Conservation (phyloP, 2,113 vertebrate species). For the Clarias batrachus region DNA sequence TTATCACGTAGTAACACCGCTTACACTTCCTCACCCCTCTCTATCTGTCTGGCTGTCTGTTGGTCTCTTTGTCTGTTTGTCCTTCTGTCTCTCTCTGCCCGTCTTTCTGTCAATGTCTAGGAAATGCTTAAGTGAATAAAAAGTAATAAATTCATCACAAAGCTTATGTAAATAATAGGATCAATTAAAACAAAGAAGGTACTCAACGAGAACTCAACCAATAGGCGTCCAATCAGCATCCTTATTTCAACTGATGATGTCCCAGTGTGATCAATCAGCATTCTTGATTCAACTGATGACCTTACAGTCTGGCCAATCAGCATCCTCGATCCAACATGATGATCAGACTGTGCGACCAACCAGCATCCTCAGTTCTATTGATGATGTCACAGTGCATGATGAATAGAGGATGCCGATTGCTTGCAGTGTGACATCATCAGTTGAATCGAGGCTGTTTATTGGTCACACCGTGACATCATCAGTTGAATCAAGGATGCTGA, state of each 20-base stretch:
- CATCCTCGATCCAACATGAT: too few species aligned
- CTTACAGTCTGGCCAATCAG: too few species aligned
- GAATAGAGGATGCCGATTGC: too few species aligned
- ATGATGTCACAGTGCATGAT: too few species aligned
- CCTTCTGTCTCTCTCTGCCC: neutral
- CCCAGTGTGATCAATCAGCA: too few species aligned
- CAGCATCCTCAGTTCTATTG: too few species aligned
- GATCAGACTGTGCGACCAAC: too few species aligned
- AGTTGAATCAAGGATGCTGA: neutral
- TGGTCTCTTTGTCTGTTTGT: neutral
- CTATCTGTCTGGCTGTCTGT: neutral
- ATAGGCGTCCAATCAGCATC: too few species aligned
- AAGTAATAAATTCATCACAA: too few species aligned
- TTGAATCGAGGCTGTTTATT: neutral
- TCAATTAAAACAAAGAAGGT: neutral
- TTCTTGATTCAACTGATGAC: too few species aligned
- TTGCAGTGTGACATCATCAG: too few species aligned
- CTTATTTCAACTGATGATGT: too few species aligned
- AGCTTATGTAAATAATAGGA: neutral
- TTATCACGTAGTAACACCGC: conserved; percentile 16
- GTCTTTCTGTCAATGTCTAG: neutral
- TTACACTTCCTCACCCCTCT: neutral
- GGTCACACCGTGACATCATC: neutral
- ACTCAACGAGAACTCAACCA: neutral
- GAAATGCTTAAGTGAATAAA: neutral